Conservation (phyloP, 2,113 vertebrate genomes). For the Ceyx cyanopectus region DNA sequence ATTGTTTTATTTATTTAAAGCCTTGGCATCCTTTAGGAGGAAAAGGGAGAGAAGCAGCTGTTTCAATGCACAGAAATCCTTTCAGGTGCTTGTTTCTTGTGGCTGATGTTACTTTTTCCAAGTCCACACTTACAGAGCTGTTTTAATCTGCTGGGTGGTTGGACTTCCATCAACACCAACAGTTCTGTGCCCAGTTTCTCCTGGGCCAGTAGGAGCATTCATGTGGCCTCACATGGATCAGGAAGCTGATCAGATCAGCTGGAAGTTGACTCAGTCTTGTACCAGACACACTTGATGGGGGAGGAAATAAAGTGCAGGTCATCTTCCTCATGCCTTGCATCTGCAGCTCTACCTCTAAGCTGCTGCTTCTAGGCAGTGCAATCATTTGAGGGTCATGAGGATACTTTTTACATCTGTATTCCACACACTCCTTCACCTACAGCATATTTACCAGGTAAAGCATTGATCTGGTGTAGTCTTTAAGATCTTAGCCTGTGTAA, state of each 20-base stretch:
- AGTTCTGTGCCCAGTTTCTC: fast-evolving
- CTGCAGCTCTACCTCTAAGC: neutral
- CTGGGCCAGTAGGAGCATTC: neutral
- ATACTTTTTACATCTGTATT: neutral
- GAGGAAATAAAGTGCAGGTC: neutral
- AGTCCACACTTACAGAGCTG: neutral
- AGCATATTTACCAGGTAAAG: neutral
- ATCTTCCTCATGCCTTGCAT: neutral
- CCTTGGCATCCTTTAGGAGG: too few species aligned
- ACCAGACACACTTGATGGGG: neutral
- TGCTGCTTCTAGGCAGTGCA: neutral
- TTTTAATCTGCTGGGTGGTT: neutral
- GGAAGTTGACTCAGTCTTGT: neutral
- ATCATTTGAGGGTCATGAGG: neutral
- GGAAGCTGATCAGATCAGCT: neutral
- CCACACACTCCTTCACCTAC: neutral
- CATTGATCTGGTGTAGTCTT: neutral
- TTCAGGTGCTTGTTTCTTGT: neutral
- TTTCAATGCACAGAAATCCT: neutral
- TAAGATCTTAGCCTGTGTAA: neutral
- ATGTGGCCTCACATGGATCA: neutral
- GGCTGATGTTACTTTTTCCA: neutral
- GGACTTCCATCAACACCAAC: neutral
- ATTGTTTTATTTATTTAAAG: too few species aligned
- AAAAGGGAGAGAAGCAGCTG: too few species aligned